phyloP scores from a whole-genome alignment of 1,140 invertebrate genomes.

The Ephestia elutella region DNA sequence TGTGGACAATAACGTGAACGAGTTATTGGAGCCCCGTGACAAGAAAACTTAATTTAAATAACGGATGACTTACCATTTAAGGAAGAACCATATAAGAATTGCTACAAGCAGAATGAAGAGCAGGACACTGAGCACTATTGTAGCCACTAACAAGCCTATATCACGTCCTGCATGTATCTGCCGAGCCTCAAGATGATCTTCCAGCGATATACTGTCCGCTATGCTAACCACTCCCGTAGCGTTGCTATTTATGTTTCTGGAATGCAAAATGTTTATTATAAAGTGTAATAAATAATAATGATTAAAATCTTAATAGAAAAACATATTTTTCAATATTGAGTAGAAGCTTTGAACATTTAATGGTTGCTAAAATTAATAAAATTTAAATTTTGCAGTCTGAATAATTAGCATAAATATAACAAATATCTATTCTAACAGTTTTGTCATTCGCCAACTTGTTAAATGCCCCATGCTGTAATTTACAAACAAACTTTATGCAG shows the following conservation, averaged over 20 bases:
- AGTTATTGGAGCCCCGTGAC: slow-evolving; percentile 6
- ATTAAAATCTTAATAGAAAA: slow-evolving; percentile 17
- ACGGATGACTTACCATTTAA: slow-evolving; percentile 48
- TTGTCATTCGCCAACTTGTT: background rate
- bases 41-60: slow-evolving; percentile 24
- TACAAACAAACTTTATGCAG: background rate
- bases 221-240: slow-evolving; percentile 31
- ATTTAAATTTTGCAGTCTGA: no score
- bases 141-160: slow-evolving; percentile 48
- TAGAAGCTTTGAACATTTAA: no score
- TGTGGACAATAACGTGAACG: slow-evolving; percentile 26
- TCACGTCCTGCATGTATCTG: slow-evolving; percentile 45
- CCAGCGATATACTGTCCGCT: slow-evolving; percentile 40
- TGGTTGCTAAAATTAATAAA: no score
- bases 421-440: background rate
- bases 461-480: background rate
- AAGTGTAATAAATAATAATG: slow-evolving; percentile 12
- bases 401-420: no score
- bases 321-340: no score
- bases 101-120: slow-evolving; percentile 46
- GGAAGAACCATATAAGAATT: slow-evolving; percentile 41
- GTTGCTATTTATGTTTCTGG: slow-evolving; percentile 49
- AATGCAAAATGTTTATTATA: slow-evolving; percentile 17
- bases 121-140: slow-evolving; percentile 50
- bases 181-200: slow-evolving; percentile 54